These are phyloP conservation scores for Daktulosphaira vitifoliae DNA, from an alignment of 1,140 invertebrate genomes.

Conservation along the genomic window DNA sequence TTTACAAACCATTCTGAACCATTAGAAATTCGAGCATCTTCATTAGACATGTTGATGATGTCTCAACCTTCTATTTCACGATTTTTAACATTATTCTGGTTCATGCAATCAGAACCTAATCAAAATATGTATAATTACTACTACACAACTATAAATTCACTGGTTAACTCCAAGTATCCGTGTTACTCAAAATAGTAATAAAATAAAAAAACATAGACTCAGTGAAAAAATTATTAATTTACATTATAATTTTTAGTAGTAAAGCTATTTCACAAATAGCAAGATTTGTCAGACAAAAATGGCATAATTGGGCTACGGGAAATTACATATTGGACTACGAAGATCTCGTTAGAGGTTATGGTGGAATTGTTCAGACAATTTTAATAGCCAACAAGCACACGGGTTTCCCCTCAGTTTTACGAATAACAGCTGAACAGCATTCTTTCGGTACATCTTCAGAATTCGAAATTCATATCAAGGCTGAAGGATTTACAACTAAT, in stretches of 20 bases:
- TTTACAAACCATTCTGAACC: constrained; percentile 57
- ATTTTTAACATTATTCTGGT: constrained; percentile 58
- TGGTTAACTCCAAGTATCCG: constrained; percentile 55
- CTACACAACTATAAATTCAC: constrained; percentile 59
- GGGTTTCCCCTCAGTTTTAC: constrained; percentile 52
- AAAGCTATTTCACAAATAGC: constrained; percentile 52
- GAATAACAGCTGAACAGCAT: constrained; percentile 52
- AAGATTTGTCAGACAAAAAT: constrained; percentile 46
- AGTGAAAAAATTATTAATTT: neutral
- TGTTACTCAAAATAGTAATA: constrained; percentile 54
- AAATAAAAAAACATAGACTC: neutral
- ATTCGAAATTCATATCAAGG: constrained; percentile 6
- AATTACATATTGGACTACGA: constrained; percentile 57
- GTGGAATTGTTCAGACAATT: constrained; percentile 51
- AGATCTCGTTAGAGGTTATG: constrained; percentile 51
- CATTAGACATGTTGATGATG: constrained; percentile 53
- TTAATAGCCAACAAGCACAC: constrained; percentile 53
- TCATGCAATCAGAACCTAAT: constrained; percentile 53
- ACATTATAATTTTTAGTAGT: constrained; percentile 40
- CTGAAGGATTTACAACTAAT: constrained; percentile 42
- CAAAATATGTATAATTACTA: constrained; percentile 61
- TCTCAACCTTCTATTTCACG: constrained; percentile 54
- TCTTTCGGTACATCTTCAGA: constrained; percentile 46
- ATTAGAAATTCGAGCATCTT: constrained; percentile 56
- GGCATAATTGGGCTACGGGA: constrained; percentile 51